Percentiles rank a stretch among this genome's conserved stretches.
Evolutionary conservation across 2,113 vertebrate genomes (phyloP).

Genomic region (Bettongia penicillata): DNA sequence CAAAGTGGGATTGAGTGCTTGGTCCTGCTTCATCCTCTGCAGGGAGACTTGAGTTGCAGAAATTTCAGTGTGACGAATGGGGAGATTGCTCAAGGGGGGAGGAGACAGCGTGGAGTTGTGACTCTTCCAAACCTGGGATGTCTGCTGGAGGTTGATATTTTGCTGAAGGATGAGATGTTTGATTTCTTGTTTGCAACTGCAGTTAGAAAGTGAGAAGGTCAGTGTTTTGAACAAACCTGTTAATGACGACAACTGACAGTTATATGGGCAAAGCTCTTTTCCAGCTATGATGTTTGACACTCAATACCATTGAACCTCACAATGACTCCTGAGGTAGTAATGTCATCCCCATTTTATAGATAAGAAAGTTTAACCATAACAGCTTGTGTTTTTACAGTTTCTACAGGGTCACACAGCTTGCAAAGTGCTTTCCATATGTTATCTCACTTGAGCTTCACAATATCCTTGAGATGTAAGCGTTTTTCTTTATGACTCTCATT

Average conservation of each 20-base stretch:
- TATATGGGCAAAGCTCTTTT: neutral
- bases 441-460: neutral
- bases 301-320: too few relatives aligned
- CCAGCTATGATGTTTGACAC: neutral
- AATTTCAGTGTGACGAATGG: fast-evolving
- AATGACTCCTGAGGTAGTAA: too few relatives aligned
- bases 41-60: neutral
- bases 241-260: neutral
- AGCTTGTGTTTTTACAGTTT: neutral
- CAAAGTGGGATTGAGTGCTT: neutral
- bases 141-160: fast-evolving
- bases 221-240: slow-evolving; percentile 5
- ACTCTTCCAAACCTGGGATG: fast-evolving
- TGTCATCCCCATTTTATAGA: neutral
- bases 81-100: too few relatives aligned
- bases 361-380: neutral
- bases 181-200: slow-evolving; percentile 61
- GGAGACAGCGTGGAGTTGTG: neutral
- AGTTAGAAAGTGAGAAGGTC: slow-evolving; percentile 14
- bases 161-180: slow-evolving; percentile 18
- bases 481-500: neutral
- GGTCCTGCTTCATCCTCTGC: neutral
- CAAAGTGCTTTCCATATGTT: neutral
- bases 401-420: neutral
- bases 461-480: neutral